These are phyloP conservation scores for Drosophila quinaria DNA, from an alignment of 2,888 invertebrate genomes.

Conservation along the genomic window DNA sequence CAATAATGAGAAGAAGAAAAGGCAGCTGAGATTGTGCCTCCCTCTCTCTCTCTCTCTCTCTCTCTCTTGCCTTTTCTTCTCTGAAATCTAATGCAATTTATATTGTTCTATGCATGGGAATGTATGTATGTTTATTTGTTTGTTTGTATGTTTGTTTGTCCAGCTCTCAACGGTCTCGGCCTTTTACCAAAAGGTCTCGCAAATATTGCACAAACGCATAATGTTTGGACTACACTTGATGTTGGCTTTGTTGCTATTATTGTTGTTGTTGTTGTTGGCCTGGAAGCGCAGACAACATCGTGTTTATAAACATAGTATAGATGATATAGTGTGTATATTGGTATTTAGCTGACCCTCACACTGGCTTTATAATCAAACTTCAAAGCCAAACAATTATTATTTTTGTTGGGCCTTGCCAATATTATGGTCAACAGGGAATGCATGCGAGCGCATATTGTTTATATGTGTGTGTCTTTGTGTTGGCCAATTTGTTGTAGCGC, in stretches of 20 bases:
- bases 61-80: constrained; percentile 12
- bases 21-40: constrained; percentile 25
- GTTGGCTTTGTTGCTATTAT: constrained; percentile 33
- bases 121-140: constrained; percentile 4
- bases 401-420: constrained; percentile 50
- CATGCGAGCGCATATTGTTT: background rate
- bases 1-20: constrained; percentile 32
- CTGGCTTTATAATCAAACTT: constrained; percentile 71
- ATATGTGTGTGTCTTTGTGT: background rate
- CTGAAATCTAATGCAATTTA: constrained; percentile 40
- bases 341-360: constrained; percentile 66
- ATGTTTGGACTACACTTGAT: constrained; percentile 72
- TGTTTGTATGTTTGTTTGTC: constrained; percentile 43
- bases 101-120: constrained; percentile 55
- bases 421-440: constrained; percentile 38
- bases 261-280: constrained; percentile 25
- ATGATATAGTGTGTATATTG: background rate
- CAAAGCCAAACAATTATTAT: constrained; percentile 71
- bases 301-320: constrained; percentile 27
- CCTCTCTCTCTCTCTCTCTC: background rate
- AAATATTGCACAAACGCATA: constrained; percentile 73
- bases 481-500: background rate
- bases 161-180: constrained; percentile 58
- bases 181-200: constrained; percentile 64
- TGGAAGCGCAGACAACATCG: constrained; percentile 35